Base-by-base conservation (phyloP, 2,797 vertebrate genomes). In the Phrynocephalus guinanensis region DNA sequence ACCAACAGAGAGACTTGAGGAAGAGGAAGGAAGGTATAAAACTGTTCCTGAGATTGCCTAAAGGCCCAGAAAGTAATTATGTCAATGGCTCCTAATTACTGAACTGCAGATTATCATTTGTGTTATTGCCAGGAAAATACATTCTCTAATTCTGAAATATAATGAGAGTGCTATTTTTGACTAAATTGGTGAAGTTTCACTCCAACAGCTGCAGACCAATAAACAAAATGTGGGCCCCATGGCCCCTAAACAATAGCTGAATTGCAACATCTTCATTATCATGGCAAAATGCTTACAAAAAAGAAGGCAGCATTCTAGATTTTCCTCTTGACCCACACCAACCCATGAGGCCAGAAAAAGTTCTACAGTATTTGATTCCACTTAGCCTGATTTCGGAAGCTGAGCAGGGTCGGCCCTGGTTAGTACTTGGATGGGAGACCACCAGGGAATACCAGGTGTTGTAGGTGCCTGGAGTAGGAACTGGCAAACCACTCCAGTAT, bases 11-110 rank as follows among this genome's bases (percentile, higher is more conserved):
- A 75, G 70, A 72, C 68, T 1, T 0, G 70, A n/a, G 44, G 28
- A 76, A 22, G 26, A 30, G 60, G 33, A 56, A 68, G 44, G 7
- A 24, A 56, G 78, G 26, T 28, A n/a, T 85, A n/a, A 16, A 82
- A 85, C 81, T 88, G 67, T 68, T 88, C 85, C 71, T 76, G 13
- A 88, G 66, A 85, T 85, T 85, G 60, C 83, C 83, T 77, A 20
- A 76, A 85, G 83, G 78, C 76, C 71, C 78, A 85, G 79, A 76
- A 84, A 81, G 78, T 85, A 88, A 81, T 88, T 88, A 88, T 88
- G 85, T 76, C 79, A 44, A 44, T 16, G 16, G 48, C 28, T 82
- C 33, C 83, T 82, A 88, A 88, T 82, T 81, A 70, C 78, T 81
- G 83, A 82, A 16, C 81, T 81, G 33, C 79, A 76, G 83, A 44